phyloP scores from a whole-genome alignment of 2,797 vertebrate species.

The Fistularia commersonii region DNA sequence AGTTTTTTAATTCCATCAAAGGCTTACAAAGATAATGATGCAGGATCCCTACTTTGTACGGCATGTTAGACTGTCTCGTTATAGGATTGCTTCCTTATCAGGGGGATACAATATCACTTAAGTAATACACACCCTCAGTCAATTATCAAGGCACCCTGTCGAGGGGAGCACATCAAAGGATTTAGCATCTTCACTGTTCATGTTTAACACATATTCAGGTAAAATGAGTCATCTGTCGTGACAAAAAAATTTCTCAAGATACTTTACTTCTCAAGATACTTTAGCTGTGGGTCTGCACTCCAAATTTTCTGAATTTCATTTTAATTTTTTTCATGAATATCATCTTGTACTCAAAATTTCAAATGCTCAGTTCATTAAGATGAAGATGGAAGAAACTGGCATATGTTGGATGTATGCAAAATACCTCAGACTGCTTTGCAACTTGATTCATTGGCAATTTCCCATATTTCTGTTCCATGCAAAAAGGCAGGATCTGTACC shows the following conservation, averaged over 20 bases:
- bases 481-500: slow-evolving; percentile 2
- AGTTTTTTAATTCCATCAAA: slow-evolving; percentile 77
- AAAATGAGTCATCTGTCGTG: slow-evolving; percentile 55
- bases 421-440: slow-evolving; percentile 4
- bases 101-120: slow-evolving; percentile 71
- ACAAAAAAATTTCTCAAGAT: slow-evolving; percentile 33
- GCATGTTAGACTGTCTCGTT: slow-evolving; percentile 55
- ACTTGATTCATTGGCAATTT: slow-evolving; percentile 1
- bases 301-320: neutral
- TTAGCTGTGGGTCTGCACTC: slow-evolving; percentile 13
- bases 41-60: slow-evolving; percentile 65
- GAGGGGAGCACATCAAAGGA: slow-evolving; percentile 68
- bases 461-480: slow-evolving; percentile 6
- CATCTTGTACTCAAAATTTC: slow-evolving; percentile 14
- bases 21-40: slow-evolving; percentile 64
- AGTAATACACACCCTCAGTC: slow-evolving; percentile 64
- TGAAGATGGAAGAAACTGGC: slow-evolving; percentile 4
- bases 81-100: slow-evolving; percentile 70
- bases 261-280: slow-evolving; percentile 34
- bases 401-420: neutral
- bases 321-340: neutral
- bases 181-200: slow-evolving; percentile 47
- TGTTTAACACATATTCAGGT: slow-evolving; percentile 61
- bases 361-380: slow-evolving; percentile 1
- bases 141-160: slow-evolving; percentile 51